These are phyloP conservation scores for Chrysolina oricalcia DNA, from an alignment of 2,888 invertebrate species.

Conservation along the genomic window DNA sequence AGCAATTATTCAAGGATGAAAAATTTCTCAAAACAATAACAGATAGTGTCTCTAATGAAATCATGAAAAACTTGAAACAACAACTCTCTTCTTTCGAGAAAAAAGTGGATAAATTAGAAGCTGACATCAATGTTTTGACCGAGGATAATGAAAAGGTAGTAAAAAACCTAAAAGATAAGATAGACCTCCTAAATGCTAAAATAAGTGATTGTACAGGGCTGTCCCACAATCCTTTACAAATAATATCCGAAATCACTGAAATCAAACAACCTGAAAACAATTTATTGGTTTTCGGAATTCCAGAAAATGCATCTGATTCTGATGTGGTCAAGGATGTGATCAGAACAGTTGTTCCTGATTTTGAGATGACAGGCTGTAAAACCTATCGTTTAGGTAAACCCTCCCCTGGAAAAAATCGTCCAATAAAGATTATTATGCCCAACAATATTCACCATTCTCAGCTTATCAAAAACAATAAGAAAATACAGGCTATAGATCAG, in stretches of 20 bases:
- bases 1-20: neutral
- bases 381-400: slow-evolving; percentile 18
- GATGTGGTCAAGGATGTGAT: neutral
- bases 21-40: no score
- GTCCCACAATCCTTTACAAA: slow-evolving; percentile 9
- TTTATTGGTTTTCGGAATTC: slow-evolving; percentile 19
- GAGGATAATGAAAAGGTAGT: slow-evolving; percentile 13
- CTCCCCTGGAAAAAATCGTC: neutral
- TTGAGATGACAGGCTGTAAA: neutral
- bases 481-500: slow-evolving; percentile 19
- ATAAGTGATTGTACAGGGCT: slow-evolving; percentile 23
- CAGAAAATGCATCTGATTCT: neutral
- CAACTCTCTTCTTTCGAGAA: no score
- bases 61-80: no score
- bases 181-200: slow-evolving; percentile 25
- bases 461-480: slow-evolving; percentile 8
- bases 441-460: neutral
- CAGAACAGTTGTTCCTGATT: slow-evolving; percentile 4
- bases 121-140: neutral
- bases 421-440: slow-evolving; percentile 7
- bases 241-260: slow-evolving; percentile 18
- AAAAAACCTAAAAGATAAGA: slow-evolving; percentile 21
- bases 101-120: neutral
- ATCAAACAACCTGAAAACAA: slow-evolving; percentile 30
- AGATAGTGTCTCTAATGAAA: no score